Conservation (phyloP, 1,140 invertebrate genomes). For the Hestina assimilis region DNA sequence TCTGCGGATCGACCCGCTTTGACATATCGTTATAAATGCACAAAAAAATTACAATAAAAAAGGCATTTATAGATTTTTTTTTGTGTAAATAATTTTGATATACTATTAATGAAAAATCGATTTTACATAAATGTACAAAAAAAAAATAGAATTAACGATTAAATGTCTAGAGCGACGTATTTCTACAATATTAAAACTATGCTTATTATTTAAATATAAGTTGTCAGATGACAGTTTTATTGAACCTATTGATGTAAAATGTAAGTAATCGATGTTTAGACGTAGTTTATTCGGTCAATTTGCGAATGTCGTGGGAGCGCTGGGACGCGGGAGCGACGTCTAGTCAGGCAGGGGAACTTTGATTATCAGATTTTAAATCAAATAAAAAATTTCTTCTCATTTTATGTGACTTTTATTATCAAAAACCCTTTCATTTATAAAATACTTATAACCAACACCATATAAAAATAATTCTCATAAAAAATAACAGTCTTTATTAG, state of each 20-base stretch:
- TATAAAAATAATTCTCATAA: not conserved
- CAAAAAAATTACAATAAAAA: not conserved
- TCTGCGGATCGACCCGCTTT: not conserved
- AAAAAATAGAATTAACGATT: conserved; percentile 6
- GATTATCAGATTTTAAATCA: conserved; percentile 33
- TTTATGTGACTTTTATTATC: conserved; percentile 15
- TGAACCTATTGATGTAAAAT: not conserved
- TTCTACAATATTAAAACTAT: conserved; percentile 6
- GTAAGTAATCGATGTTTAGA: not conserved
- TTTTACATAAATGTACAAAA: conserved; percentile 16
- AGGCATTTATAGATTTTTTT: not conserved
- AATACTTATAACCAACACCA: not conserved
- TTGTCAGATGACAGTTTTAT: not conserved
- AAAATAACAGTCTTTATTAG: too few relatives aligned
- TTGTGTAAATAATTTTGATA: not conserved
- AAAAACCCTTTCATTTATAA: not conserved
- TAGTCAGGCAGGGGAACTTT: conserved; percentile 10
- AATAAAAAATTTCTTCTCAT: conserved; percentile 43
- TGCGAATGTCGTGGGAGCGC: too few relatives aligned
- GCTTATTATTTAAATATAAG: not conserved
- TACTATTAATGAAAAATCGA: not conserved
- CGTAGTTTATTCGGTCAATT: too few relatives aligned
- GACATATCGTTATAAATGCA: conserved; percentile 5
- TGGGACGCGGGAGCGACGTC: conserved; percentile 1
- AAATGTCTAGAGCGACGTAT: not conserved